A percentile compares a stretch with the other conserved stretches of the same genome.
Conservation (phyloP, 2,888 invertebrate genomes). For the Euzetes globulus region DNA sequence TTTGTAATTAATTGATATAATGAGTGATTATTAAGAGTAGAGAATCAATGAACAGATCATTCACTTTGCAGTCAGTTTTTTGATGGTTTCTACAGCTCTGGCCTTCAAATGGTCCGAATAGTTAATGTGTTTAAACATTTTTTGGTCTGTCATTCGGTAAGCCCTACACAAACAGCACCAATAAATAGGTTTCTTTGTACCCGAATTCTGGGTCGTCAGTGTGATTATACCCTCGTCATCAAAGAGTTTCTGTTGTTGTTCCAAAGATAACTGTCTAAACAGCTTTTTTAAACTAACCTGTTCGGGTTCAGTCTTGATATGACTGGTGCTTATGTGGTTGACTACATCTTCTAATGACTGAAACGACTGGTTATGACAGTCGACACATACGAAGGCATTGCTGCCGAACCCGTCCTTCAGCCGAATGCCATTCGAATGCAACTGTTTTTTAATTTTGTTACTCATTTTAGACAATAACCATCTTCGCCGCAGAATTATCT, state of each 20-base stretch:
- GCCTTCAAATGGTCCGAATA: too few species aligned
- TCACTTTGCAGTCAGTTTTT: too few species aligned
- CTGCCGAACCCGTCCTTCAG: constrained; percentile 15
- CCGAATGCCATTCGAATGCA: not conserved
- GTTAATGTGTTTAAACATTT: not conserved
- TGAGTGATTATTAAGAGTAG: too few species aligned
- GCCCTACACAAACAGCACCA: not conserved
- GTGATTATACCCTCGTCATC: not conserved
- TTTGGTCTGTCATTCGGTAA: not conserved
- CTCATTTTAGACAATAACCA: not conserved
- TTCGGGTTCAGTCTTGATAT: not conserved
- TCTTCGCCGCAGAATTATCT: not conserved
- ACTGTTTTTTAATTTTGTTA: not conserved
- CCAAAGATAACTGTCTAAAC: not conserved
- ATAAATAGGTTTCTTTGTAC: not conserved
- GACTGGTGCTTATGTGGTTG: not conserved
- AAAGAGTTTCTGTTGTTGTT: not conserved
- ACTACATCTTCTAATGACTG: not conserved
- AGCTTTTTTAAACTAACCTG: not conserved
- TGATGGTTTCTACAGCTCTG: too few species aligned
- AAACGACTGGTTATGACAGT: not conserved
- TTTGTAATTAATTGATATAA: too few species aligned
- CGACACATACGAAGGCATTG: not conserved
- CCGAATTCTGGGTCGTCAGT: not conserved
- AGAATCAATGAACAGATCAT: too few species aligned